Evolutionary conservation across 2,888 invertebrate species (phyloP).

Genomic region (Torymus auratus): DNA sequence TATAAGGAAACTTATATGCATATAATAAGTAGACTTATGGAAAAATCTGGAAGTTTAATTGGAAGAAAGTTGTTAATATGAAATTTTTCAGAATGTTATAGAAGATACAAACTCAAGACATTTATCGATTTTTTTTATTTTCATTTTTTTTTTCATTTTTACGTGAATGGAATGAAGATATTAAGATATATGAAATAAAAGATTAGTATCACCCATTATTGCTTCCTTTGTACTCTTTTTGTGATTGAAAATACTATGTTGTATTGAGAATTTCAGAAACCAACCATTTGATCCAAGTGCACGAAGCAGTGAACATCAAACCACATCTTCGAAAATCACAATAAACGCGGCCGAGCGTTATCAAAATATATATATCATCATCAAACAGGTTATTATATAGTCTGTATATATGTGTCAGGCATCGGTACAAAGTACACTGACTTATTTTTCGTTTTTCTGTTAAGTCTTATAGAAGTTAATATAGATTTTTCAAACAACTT

Average conservation of each 20-base stretch:
- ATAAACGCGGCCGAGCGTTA: constrained; percentile 40
- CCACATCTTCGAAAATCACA: constrained; percentile 46
- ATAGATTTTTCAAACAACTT: constrained; percentile 46
- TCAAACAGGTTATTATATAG: constrained; percentile 35
- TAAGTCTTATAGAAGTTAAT: constrained; percentile 50
- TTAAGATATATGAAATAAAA: background rate
- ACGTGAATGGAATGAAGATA: too few species aligned
- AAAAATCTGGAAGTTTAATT: too few species aligned
- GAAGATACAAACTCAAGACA: too few species aligned
- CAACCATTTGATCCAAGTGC: constrained; percentile 32
- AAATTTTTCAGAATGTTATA: too few species aligned
- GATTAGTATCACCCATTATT: background rate
- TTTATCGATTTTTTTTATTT: too few species aligned
- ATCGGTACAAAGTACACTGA: constrained; percentile 41
- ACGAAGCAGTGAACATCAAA: constrained; percentile 47
- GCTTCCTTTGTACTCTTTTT: background rate
- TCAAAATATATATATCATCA: constrained; percentile 32
- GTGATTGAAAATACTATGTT: background rate
- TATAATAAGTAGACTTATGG: too few species aligned
- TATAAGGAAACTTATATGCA: too few species aligned
- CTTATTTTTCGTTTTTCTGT: constrained; percentile 9
- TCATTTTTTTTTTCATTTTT: too few species aligned
- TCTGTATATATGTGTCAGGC: constrained; percentile 32
- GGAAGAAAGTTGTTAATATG: too few species aligned
- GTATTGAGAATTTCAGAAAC: constrained; percentile 33